Percentiles rank a stretch among this genome's conserved stretches.
Conservation (phyloP, 2,113 vertebrate genomes). For the Bucco capensis region DNA sequence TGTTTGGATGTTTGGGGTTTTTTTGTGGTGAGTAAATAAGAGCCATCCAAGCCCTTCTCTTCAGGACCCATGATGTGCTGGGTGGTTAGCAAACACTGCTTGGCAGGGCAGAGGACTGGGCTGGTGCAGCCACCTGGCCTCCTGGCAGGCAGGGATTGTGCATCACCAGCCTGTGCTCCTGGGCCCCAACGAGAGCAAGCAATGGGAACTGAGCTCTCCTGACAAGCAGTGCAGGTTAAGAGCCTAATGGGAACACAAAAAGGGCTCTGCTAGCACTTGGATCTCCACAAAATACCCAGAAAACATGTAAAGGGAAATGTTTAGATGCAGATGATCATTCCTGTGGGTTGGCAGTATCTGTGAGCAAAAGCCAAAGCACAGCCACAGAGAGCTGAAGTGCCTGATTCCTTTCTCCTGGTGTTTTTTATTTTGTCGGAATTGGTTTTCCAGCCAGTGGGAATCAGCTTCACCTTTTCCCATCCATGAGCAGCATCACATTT, state of each 20-base stretch:
- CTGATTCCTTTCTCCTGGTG: neutral
- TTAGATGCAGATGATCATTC: neutral
- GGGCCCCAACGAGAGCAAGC: fast-evolving
- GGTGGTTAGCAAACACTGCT: neutral
- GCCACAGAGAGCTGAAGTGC: neutral
- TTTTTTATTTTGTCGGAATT: neutral
- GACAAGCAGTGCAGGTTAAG: neutral
- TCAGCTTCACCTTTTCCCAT: neutral
- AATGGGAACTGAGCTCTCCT: neutral
- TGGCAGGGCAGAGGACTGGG: neutral
- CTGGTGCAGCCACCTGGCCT: neutral
- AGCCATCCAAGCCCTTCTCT: neutral
- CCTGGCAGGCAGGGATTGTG: neutral
- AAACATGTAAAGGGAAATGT: neutral
- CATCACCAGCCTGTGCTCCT: fast-evolving
- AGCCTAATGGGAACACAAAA: no score
- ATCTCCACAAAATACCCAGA: neutral
- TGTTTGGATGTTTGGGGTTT: neutral
- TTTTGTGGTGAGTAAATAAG: neutral
- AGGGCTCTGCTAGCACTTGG: neutral
- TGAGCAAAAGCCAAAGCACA: neutral
- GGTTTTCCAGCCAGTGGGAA: neutral
- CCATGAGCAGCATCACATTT: neutral
- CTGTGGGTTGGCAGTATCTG: neutral
- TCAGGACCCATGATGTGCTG: neutral